These are phyloP conservation scores for Drosophila hydei DNA, from an alignment of 1,140 invertebrate genomes.

Conservation along the genomic window DNA sequence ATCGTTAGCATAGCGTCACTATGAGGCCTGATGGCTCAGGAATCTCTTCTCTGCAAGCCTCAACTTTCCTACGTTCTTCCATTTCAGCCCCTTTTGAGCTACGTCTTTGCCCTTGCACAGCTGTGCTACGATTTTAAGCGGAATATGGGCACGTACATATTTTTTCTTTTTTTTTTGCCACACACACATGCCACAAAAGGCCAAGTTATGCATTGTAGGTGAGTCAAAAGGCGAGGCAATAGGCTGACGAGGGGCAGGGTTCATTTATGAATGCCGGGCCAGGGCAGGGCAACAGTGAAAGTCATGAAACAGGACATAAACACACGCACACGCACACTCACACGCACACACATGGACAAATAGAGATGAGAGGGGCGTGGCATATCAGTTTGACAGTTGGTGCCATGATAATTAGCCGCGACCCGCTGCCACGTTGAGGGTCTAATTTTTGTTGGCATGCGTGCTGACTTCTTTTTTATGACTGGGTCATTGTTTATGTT, in stretches of 20 bases:
- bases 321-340: conserved; percentile 7
- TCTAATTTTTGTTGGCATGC: conserved; percentile 60
- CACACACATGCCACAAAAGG: conserved; percentile 74
- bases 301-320: conserved; percentile 34
- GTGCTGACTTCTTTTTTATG: conserved; percentile 67
- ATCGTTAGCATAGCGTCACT: too few relatives aligned
- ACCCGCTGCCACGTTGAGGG: conserved; percentile 30
- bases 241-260: conserved; percentile 14
- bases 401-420: conserved; percentile 76
- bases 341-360: conserved; percentile 15
- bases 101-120: conserved; percentile 57
- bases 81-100: conserved; percentile 19
- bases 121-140: conserved; percentile 61
- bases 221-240: conserved; percentile 56
- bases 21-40: too few relatives aligned
- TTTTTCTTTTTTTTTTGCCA: conserved; percentile 43
- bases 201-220: conserved; percentile 53
- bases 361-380: conserved; percentile 49
- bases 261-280: not conserved
- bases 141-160: conserved; percentile 75
- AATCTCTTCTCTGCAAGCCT: too few relatives aligned
- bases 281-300: conserved; percentile 16
- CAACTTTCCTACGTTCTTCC: not conserved
- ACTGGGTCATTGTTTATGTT: conserved; percentile 72
- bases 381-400: conserved; percentile 70